Base-by-base conservation (phyloP, 2,888 invertebrate genomes). In the Drosophila birchii region DNA sequence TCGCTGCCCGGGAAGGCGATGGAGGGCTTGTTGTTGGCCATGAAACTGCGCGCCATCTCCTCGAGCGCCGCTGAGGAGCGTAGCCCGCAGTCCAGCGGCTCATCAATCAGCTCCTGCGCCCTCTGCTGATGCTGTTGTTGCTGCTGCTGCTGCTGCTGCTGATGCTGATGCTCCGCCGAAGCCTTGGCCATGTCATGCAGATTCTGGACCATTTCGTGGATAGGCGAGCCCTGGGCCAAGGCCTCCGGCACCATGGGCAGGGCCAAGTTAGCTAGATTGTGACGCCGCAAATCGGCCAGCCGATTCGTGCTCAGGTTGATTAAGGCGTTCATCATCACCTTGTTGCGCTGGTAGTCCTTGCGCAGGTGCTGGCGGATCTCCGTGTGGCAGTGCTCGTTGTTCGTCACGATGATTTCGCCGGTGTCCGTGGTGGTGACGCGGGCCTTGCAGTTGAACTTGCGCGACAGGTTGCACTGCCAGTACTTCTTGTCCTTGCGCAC, bases 351-450 rank as follows among this genome's bases (percentile, higher is more conserved):
- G 75, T 93, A 93, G 75, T 93, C 93, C 78, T 93, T 93, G 53
- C 93, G 92, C 60, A 93, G 83, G 80, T 93, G 93, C 69, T 93
- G 93, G 0, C 93, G 90, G 54, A 93, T 93, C 78, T 93, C 93
- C 7, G 92, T 91, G 74, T 94, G 94, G 51, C 91, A 93, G 68
- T 94, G 94, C 55, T 93, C 91, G 55, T 93, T 91, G 71, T 92
- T 93, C 5, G 93, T 90, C 2, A 92, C 92, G 44, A 92, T 91
- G 14, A 93, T 92, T 61, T 90, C 90, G 16, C 91, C 92, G 2
- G 92, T 91, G 26, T 91, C 91, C 14, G 92, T 92, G 32, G 92
- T 92, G 9, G 91, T 93, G 12, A 94, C 93, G 5, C 93, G 91
- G 2, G 93, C 93, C 71, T 92, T 93, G 78, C 93, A 93, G 62